These are phyloP conservation scores for Tetranychus cinnabarinus DNA, from an alignment of 1,140 invertebrate species.

Conservation along the genomic window DNA sequence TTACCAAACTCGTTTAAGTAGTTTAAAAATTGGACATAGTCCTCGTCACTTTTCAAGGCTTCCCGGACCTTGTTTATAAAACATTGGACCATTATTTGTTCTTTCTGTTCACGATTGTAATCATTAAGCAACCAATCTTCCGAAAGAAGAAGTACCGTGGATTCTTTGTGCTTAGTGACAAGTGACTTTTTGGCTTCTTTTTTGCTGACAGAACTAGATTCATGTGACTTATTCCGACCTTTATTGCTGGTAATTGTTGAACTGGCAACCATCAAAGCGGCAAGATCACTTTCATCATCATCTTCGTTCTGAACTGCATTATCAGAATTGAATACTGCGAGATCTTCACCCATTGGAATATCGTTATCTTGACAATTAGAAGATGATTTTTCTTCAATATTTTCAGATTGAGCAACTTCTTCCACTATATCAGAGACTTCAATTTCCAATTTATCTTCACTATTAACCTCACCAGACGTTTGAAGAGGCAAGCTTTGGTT, in stretches of 20 bases:
- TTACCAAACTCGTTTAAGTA: background rate
- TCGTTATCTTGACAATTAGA: no score
- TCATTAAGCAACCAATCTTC: background rate
- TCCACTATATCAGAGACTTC: no score
- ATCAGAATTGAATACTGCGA: background rate
- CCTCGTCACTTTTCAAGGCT: background rate
- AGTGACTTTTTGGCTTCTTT: background rate
- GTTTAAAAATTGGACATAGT: background rate
- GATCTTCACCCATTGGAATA: background rate
- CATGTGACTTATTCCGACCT: background rate
- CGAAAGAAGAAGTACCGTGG: background rate
- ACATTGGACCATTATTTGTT: background rate
- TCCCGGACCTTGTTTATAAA: background rate
- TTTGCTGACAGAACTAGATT: background rate
- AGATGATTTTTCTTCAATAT: no score
- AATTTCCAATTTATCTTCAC: no score
- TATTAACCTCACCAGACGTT: no score
- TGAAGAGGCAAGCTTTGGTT: no score
- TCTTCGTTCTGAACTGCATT: background rate
- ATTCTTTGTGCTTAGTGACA: background rate
- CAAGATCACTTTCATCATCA: slow-evolving; percentile 6
- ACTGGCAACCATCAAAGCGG: slow-evolving; percentile 7
- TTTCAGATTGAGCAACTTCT: no score
- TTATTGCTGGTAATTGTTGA: slow-evolving; percentile 4
- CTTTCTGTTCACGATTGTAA: background rate